These are phyloP conservation scores for Alauda arvensis DNA, from an alignment of 2,797 vertebrate species.

Conservation along the genomic window DNA sequence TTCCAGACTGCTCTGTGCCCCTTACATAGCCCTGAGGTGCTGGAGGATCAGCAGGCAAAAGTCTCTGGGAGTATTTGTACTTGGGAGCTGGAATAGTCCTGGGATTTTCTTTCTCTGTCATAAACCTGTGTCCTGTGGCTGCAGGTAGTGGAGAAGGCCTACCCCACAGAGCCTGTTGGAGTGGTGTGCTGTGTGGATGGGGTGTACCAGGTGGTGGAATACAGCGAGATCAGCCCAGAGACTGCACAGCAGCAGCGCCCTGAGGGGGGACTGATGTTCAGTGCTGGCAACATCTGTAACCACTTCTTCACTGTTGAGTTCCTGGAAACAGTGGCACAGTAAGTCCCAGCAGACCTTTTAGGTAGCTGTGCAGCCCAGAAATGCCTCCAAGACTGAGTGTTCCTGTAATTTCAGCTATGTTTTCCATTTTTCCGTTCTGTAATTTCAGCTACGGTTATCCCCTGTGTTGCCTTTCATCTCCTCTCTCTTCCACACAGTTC, in stretches of 20 bases:
- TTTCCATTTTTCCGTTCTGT: not conserved
- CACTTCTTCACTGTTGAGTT: constrained; percentile 91
- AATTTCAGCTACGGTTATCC: not conserved
- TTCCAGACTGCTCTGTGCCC: not conserved
- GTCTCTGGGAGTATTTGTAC: not conserved
- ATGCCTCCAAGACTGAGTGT: not conserved
- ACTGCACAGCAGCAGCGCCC: constrained; percentile 64
- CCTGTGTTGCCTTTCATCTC: not conserved
- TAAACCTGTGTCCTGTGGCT: not conserved
- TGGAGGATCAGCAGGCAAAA: not conserved
- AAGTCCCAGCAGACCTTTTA: constrained; percentile 31
- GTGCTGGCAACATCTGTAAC: constrained; percentile 91
- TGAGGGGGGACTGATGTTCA: constrained; percentile 77
- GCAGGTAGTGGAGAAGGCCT: constrained; percentile 90
- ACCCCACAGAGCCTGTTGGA: constrained; percentile 86
- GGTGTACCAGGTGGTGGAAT: constrained; percentile 89
- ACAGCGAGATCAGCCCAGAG: constrained; percentile 85
- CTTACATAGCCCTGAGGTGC: not conserved
- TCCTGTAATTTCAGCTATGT: not conserved
- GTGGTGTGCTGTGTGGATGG: constrained; percentile 88
- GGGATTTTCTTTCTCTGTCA: not conserved
- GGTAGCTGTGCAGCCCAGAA: not conserved
- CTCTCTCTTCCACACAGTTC: not conserved
- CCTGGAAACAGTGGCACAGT: constrained; percentile 80
- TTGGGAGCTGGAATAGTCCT: not conserved